Conservation (phyloP, 2,113 vertebrate species). For the Nicator chloris region DNA sequence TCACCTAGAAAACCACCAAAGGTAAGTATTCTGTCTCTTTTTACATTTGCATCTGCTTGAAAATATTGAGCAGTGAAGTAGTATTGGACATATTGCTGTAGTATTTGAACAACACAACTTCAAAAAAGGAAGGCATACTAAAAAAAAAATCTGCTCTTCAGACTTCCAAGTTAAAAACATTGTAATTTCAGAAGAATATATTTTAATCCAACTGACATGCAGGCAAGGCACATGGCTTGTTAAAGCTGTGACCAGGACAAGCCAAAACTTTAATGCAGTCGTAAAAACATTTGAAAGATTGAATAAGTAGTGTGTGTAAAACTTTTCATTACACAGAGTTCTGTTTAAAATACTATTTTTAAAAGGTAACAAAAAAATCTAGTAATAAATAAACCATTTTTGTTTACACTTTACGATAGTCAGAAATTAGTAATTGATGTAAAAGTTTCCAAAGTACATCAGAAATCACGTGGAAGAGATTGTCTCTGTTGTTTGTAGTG, state of each 20-base stretch:
- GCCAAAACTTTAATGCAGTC: background rate
- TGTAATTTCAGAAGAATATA: background rate
- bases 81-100: background rate
- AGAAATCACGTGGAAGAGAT: background rate
- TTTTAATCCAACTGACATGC: background rate
- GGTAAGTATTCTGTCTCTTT: conserved; percentile 52
- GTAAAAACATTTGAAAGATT: background rate
- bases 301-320: background rate
- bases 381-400: background rate
- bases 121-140: background rate
- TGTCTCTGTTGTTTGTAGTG: background rate
- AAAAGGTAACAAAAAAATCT: background rate
- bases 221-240: background rate
- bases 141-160: background rate
- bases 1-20: conserved; percentile 75
- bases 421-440: background rate
- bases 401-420: background rate
- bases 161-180: background rate
- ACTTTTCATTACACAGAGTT: background rate
- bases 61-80: background rate
- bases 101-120: background rate
- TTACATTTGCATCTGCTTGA: background rate
- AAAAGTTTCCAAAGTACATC: background rate
- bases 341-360: background rate
- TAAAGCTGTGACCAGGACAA: background rate